Conservation (phyloP, 2,113 vertebrate genomes). For the Pachyramphus minor region DNA sequence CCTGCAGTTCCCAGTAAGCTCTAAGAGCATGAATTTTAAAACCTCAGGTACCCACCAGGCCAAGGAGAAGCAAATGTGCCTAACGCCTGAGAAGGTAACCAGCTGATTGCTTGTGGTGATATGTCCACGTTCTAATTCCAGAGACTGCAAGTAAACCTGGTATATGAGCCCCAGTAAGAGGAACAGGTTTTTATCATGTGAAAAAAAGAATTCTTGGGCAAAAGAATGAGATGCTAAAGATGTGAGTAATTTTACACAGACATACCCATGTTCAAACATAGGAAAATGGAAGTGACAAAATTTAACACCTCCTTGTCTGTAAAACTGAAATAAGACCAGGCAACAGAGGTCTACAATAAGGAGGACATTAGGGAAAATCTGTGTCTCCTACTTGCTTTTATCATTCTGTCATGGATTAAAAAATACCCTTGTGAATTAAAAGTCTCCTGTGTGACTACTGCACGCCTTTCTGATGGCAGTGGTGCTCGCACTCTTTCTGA, state of each 20-base stretch:
- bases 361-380: background rate
- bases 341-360: background rate
- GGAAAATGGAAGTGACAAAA: background rate
- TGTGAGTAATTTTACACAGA: background rate
- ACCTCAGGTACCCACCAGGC: background rate
- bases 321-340: background rate
- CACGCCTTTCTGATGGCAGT: background rate
- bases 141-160: background rate
- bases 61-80: background rate
- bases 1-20: background rate
- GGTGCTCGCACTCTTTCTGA: background rate
- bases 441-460: background rate
- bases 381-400: background rate
- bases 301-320: background rate
- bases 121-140: background rate
- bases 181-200: background rate
- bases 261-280: background rate
- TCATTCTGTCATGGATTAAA: background rate
- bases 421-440: background rate
- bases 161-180: background rate
- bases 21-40: background rate
- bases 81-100: background rate
- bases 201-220: background rate
- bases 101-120: background rate
- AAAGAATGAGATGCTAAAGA: background rate